phyloP scores from a whole-genome alignment of 1,140 invertebrate species.

The Myzus persicae region DNA sequence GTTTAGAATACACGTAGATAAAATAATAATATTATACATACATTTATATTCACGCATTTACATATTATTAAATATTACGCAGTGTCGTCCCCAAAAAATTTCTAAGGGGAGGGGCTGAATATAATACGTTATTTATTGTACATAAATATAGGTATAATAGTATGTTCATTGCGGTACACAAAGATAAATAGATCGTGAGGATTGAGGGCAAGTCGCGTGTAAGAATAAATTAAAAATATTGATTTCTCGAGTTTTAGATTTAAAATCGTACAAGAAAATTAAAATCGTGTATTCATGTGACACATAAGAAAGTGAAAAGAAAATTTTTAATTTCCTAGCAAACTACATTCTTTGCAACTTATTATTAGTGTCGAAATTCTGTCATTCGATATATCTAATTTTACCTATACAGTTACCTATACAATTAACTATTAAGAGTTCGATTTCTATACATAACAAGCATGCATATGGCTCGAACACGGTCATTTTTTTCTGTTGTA shows the following conservation, averaged over 20 bases:
- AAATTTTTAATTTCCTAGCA: not conserved
- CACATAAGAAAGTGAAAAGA: not conserved
- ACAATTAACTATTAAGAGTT: no score
- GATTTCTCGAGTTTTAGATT: not conserved
- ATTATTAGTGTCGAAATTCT: not conserved
- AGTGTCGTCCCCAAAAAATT: not conserved
- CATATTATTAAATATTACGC: not conserved
- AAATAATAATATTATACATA: not conserved
- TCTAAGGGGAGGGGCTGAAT: not conserved
- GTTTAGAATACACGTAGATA: not conserved
- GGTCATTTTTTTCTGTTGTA: no score
- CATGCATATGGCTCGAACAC: no score
- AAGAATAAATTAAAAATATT: not conserved
- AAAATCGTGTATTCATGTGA: no score
- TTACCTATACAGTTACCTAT: no score
- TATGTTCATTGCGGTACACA: not conserved
- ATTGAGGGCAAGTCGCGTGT: not conserved
- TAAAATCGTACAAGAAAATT: not conserved
- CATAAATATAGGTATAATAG: not conserved
- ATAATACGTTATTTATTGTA: not conserved
- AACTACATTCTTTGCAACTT: not conserved
- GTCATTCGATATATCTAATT: no score
- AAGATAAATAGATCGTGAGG: not conserved
- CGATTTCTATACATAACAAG: no score
- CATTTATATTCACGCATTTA: not conserved